Evolutionary conservation across 2,797 vertebrate species (phyloP).

Genomic region (Cyprinella venusta): DNA sequence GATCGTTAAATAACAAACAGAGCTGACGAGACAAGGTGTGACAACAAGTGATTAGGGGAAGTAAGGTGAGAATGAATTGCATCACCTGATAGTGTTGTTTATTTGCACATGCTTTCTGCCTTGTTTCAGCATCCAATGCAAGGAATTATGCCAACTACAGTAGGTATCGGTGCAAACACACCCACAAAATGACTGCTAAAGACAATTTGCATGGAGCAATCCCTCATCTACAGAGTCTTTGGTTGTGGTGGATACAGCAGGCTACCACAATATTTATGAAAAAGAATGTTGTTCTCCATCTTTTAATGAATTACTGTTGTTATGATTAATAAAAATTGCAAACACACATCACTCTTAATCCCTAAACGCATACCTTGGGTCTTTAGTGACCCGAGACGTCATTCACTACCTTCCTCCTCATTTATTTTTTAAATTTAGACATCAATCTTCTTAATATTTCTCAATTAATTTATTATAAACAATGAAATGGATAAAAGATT

Average conservation of each 20-base stretch:
- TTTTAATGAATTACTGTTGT: not conserved
- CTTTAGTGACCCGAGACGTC: no score
- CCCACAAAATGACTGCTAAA: not conserved
- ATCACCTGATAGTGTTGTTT: not conserved
- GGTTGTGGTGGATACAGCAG: not conserved
- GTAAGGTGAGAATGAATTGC: not conserved
- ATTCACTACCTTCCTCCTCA: no score
- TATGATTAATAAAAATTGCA: not conserved
- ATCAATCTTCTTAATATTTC: no score
- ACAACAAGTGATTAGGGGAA: conserved; percentile 10
- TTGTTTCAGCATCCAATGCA: not conserved
- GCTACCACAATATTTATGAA: not conserved
- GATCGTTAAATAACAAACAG: conserved; percentile 57
- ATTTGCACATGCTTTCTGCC: not conserved
- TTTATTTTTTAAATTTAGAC: no score
- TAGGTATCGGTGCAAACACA: not conserved
- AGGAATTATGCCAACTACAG: not conserved
- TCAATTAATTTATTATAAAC: no score
- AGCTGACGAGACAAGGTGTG: conserved; percentile 34
- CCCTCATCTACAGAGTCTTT: not conserved
- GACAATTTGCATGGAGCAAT: not conserved
- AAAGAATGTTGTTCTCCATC: not conserved
- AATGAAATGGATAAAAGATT: no score
- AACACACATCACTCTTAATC: not conserved
- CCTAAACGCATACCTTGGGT: no score